These are phyloP conservation scores for Allophyes oxyacanthae DNA, from an alignment of 2,888 invertebrate species.

Conservation along the genomic window DNA sequence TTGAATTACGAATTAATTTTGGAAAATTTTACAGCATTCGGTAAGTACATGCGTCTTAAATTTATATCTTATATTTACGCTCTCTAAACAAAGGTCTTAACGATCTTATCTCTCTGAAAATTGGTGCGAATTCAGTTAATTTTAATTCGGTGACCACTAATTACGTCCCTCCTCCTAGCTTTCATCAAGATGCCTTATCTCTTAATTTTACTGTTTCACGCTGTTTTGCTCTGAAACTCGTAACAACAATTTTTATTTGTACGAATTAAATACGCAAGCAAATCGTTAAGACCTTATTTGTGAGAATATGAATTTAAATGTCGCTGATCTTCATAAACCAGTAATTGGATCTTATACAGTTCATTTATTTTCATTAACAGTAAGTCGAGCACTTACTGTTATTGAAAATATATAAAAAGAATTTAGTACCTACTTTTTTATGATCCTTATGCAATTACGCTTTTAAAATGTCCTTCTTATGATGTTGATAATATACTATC, in stretches of 20 bases:
- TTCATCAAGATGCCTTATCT: conserved; percentile 63
- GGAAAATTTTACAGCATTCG: conserved; percentile 13
- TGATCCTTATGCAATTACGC: conserved; percentile 5
- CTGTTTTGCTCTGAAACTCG: conserved; percentile 59
- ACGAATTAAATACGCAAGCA: background rate
- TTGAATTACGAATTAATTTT: conserved; percentile 37
- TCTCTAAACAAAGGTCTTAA: conserved; percentile 59
- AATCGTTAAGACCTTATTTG: conserved; percentile 9
- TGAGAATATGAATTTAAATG: conserved; percentile 9
- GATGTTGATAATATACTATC: conserved; percentile 16
- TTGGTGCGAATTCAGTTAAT: conserved; percentile 44
- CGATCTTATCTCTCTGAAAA: conserved; percentile 43
- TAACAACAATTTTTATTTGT: conserved; percentile 17
- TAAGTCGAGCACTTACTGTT: background rate
- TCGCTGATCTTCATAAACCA: conserved; percentile 3
- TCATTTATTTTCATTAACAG: conserved; percentile 5
- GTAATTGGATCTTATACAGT: background rate
- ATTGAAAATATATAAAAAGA: conserved; percentile 23
- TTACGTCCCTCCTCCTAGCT: conserved; percentile 55
- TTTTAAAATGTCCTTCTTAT: conserved; percentile 19
- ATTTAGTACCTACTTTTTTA: conserved; percentile 8
- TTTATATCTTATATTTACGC: conserved; percentile 52
- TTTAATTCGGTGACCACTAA: conserved; percentile 52
- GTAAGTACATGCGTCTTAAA: conserved; percentile 40
- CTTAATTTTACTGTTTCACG: conserved; percentile 55